Percentiles rank a stretch among this genome's conserved stretches.
These are phyloP conservation scores for Dicranocentrus wangi DNA, from an alignment of 2,888 invertebrate genomes.

Conservation along the genomic window DNA sequence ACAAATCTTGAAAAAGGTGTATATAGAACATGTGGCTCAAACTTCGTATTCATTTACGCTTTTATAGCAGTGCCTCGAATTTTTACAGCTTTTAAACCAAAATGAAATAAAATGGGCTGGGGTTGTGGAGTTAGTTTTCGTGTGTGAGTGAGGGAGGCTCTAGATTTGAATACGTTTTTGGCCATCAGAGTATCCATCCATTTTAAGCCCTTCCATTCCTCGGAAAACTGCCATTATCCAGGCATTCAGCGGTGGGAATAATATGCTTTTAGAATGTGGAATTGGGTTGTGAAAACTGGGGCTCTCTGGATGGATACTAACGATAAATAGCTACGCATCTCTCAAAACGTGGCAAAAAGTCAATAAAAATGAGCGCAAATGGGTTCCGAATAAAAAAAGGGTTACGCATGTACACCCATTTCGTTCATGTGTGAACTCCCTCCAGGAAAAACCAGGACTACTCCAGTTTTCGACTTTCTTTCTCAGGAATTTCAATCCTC, in stretches of 20 bases:
- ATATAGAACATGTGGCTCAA: neutral
- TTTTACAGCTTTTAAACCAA: slow-evolving; percentile 26
- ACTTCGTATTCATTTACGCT: neutral
- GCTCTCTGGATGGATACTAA: too few species aligned
- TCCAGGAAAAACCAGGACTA: neutral
- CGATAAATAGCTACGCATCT: too few species aligned
- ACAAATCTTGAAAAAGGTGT: slow-evolving; percentile 3
- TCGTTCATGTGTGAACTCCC: neutral
- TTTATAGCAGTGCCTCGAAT: neutral
- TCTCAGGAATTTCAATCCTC: too few species aligned
- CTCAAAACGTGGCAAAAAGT: neutral
- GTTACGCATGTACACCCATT: neutral
- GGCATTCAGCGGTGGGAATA: too few species aligned
- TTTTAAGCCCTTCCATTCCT: too few species aligned
- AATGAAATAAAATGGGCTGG: slow-evolving; percentile 47
- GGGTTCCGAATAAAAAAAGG: slow-evolving; percentile 1
- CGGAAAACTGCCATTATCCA: too few species aligned
- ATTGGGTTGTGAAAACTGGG: too few species aligned
- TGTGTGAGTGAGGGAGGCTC: neutral
- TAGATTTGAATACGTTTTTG: slow-evolving; percentile 50
- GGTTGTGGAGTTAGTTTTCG: slow-evolving; percentile 2
- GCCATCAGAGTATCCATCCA: slow-evolving; percentile 6
- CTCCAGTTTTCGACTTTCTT: too few species aligned
- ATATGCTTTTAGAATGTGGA: slow-evolving; percentile 10
- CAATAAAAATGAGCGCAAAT: slow-evolving; percentile 5